A percentile compares a stretch with the other conserved stretches of the same genome.
Evolutionary conservation across 2,797 vertebrate species (phyloP).

Genomic region (Megaceryle alcyon): DNA sequence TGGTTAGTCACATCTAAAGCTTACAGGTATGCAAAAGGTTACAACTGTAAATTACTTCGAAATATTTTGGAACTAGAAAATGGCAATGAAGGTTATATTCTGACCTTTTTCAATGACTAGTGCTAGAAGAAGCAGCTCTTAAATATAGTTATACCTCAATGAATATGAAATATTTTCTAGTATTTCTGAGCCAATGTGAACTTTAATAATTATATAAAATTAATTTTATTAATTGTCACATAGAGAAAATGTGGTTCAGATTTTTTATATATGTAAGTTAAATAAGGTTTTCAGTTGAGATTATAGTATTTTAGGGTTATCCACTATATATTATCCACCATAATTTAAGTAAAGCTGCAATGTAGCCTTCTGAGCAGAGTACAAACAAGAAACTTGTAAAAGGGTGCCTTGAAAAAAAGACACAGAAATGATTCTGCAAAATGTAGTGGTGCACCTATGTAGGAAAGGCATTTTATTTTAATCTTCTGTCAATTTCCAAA

Average conservation of each 20-base stretch:
- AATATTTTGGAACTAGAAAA: not conserved
- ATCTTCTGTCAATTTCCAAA: not conserved
- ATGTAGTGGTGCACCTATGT: not conserved
- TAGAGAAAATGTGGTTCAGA: not conserved
- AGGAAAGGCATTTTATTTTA: not conserved
- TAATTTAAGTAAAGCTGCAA: not conserved
- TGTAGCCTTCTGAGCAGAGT: not conserved
- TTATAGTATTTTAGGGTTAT: not conserved
- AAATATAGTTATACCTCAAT: not conserved
- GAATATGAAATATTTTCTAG: not conserved
- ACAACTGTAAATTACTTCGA: conserved; percentile 18
- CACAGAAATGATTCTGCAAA: not conserved
- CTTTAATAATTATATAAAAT: not conserved
- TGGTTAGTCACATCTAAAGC: not conserved
- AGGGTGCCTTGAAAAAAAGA: not conserved
- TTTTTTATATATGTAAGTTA: not conserved
- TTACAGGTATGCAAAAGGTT: not conserved
- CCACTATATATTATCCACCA: not conserved
- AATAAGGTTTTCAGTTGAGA: not conserved
- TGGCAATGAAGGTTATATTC: not conserved
- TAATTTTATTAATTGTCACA: not conserved
- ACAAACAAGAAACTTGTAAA: not conserved
- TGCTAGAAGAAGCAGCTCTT: not conserved
- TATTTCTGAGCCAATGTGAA: not conserved
- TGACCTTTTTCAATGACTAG: conserved; percentile 12